Percentiles rank a stretch among this genome's conserved stretches.
Evolutionary conservation across 2,113 vertebrate genomes (phyloP).

Genomic region (Charina bottae): DNA sequence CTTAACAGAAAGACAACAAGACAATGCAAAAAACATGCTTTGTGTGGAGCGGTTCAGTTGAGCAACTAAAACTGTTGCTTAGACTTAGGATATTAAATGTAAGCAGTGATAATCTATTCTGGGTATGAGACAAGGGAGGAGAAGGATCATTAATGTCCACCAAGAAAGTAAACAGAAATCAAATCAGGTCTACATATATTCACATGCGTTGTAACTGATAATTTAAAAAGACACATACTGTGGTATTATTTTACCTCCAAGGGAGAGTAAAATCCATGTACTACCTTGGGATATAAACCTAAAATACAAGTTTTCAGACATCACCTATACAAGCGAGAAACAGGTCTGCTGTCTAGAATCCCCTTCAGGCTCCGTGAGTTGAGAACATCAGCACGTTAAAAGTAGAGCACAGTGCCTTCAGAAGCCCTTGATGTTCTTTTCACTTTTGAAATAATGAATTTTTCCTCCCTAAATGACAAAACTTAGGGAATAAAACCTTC

Average conservation of each 20-base stretch:
- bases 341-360: neutral
- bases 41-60: neutral
- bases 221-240: neutral
- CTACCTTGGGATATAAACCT: neutral
- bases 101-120: neutral
- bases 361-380: constrained; percentile 1
- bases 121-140: neutral
- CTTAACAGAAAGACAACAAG: neutral
- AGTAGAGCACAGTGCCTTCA: constrained; percentile 28
- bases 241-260: neutral
- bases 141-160: neutral
- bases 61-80: neutral
- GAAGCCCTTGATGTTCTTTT: neutral
- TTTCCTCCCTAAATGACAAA: constrained; percentile 21
- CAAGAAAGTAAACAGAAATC: neutral
- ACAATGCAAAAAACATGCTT: neutral
- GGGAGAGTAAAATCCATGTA: neutral
- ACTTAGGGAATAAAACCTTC: constrained; percentile 11
- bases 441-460: constrained; percentile 37
- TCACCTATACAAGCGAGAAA: constrained; percentile 17
- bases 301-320: constrained; percentile 3
- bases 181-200: neutral
- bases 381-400: neutral
- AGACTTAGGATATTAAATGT: neutral
- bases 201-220: neutral